Base-by-base conservation (phyloP, 2,888 invertebrate species). In the Opisthograptis luteolata region DNA sequence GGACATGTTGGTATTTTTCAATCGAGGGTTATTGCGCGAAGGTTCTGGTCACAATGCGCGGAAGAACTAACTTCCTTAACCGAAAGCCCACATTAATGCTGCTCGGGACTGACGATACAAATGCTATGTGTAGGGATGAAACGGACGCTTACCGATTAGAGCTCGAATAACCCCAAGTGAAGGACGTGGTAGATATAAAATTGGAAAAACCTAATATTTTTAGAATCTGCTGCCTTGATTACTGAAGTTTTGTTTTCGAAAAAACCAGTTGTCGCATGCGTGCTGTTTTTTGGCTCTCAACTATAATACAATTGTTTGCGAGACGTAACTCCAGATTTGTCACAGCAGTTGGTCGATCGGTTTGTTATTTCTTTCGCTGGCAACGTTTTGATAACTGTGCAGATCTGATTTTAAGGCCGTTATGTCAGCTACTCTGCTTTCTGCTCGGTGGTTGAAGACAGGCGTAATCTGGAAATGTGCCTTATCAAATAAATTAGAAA, bases 401-500 rank as follows among this genome's bases (percentile, higher is more conserved):
- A 19, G 43, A 31, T 25, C 40, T 28, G 43, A 36, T 45, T 56
- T 57, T 65, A 69, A 75, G 70, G 76, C 60, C 68, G 67, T 64
- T 58, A 66, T 59, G 61, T 64, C 65, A 54, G 58, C 55, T 56
- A 58, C 55, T 60, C 41, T 41, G 47, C 50, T 55, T 61, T 45
- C 47, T 44, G 57, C 62, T 64, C 25, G 27, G 13, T 66, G 55
- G 56, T 51, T 56, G 61, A 60, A 56, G 58, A 62, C n/a, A n/a
- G 46, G 48, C 48, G 50, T 31, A 10, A 32, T 43, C 32, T 39
- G 14, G 48, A 55, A 68, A 65, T 60, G 51, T 63, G 55, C 52
- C 64, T 62, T 64, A 58, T 55, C 67, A 57, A 68, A 54, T 66
- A 65, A 52, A 51, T 60, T 60, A 64, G 74, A 73, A 69, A 70